Percentiles rank a stretch among this genome's conserved stretches.
Evolutionary conservation across 1,140 invertebrate genomes (phyloP).

Genomic region (Hormaphis cornu): DNA sequence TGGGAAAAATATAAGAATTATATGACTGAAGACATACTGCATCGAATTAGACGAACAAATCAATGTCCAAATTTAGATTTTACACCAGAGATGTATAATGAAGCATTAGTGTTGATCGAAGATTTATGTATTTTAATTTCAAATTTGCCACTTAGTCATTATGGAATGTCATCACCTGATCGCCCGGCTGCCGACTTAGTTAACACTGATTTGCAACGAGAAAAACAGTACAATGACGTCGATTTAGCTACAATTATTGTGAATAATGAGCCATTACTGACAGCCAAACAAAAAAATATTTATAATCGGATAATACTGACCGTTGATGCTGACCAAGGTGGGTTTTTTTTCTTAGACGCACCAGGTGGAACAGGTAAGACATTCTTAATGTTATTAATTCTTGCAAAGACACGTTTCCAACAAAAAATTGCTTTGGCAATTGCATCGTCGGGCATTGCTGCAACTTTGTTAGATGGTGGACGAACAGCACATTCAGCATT

Average conservation of each 20-base stretch:
- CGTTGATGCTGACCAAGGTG: not conserved
- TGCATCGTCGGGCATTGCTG: constrained; percentile 43
- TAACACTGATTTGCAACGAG: constrained; percentile 40
- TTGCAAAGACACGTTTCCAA: not conserved
- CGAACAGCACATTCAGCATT: constrained; percentile 43
- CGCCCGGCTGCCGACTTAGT: not conserved
- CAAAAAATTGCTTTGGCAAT: not conserved
- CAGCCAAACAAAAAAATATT: not conserved
- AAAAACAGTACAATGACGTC: constrained; percentile 42
- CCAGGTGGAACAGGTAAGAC: constrained; percentile 38
- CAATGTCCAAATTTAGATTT: constrained; percentile 36
- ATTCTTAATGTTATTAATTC: not conserved
- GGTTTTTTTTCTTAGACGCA: constrained; percentile 40
- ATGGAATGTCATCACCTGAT: constrained; percentile 31
- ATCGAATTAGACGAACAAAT: constrained; percentile 33
- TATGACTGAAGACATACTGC: constrained; percentile 39
- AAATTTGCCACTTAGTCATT: constrained; percentile 19
- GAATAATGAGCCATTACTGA: not conserved
- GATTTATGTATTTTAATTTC: constrained; percentile 41
- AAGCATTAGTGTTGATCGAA: constrained; percentile 41
- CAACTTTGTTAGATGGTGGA: constrained; percentile 41
- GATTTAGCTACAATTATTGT: constrained; percentile 32
- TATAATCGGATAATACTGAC: not conserved
- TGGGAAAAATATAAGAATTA: constrained; percentile 41
- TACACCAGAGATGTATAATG: constrained; percentile 38